These are phyloP conservation scores for Stegostoma tigrinum DNA, from an alignment of 2,113 vertebrate genomes.

Conservation along the genomic window DNA sequence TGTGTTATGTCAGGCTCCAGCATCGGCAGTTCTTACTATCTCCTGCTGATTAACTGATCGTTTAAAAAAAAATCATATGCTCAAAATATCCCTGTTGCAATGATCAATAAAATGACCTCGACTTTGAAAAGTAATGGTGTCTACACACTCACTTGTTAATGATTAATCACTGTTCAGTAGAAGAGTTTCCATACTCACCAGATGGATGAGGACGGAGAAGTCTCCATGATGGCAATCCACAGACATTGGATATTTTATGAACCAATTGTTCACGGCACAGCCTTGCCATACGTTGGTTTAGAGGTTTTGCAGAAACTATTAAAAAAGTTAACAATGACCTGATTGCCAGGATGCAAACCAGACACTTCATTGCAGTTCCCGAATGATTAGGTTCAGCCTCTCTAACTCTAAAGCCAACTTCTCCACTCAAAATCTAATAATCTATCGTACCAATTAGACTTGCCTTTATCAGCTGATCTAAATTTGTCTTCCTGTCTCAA, in stretches of 20 bases:
- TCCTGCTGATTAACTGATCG: too few relatives aligned
- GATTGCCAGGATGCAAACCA: not conserved
- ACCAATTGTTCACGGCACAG: not conserved
- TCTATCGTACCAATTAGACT: too few relatives aligned
- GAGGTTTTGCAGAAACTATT: not conserved
- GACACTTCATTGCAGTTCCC: not conserved
- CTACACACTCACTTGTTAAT: not conserved
- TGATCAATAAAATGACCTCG: not conserved
- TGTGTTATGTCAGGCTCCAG: too few relatives aligned
- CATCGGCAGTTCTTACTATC: too few relatives aligned
- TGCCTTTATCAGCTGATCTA: too few relatives aligned
- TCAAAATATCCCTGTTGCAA: not conserved
- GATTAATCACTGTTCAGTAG: not conserved
- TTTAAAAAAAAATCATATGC: too few relatives aligned
- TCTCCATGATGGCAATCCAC: not conserved
- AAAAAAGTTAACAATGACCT: not conserved
- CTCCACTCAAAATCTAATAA: too few relatives aligned
- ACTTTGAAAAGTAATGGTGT: not conserved
- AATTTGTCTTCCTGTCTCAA: too few relatives aligned
- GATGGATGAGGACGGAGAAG: not conserved
- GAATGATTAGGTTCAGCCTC: not conserved
- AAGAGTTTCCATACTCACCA: not conserved
- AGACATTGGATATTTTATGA: not conserved
- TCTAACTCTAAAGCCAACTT: too few relatives aligned
- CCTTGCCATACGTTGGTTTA: not conserved